Base-by-base conservation (phyloP, 2,888 invertebrate genomes). In the Eilema depressum region DNA sequence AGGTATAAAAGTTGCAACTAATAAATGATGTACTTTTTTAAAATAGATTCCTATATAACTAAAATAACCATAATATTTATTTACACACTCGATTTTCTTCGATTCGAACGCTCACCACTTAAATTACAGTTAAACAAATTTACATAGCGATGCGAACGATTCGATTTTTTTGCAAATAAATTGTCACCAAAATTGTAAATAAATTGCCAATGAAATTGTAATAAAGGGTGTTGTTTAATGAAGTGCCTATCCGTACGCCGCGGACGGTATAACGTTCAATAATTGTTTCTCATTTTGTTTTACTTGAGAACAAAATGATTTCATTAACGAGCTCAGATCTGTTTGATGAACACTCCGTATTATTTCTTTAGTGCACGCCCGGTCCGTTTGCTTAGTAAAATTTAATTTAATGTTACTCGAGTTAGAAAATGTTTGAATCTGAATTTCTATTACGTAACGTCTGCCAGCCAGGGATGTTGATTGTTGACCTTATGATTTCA, bases 291-390 rank as follows among this genome's bases (percentile, higher is more conserved):
- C 75, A 77, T 86, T 83, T 76, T 87, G 86, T 87, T 85, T 82
- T 80, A 85, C 86, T 87, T 86, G 80, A 75, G 79, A 86, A 85
- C 87, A 84, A 87, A 85, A 85, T 85, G 83, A 83, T 86, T 88
- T 84, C 83, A 87, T 87, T 86, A 86, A 83, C 80, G 81, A 73
- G 73, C 65, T 63, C 75, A 67, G 79, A 85, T 83, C 85, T 86
- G 86, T 86, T 86, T 86, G 86, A 79, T 77, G 80, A 83, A 79
- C 80, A 77, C 83, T 85, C 82, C 74, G 78, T 84, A 80, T 85
- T 86, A 83, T 86, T 80, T 84, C 81, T 80, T 77, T 77, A 80
- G 76, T 80, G 79, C 78, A 83, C 78, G 78, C 77, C 79, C 67
- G 76, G 77, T 57, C 71, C 77, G 77, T 83, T 79, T 78, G 78